phyloP scores from a whole-genome alignment of 2,113 vertebrate genomes.

The Pyxicephalus adspersus region DNA sequence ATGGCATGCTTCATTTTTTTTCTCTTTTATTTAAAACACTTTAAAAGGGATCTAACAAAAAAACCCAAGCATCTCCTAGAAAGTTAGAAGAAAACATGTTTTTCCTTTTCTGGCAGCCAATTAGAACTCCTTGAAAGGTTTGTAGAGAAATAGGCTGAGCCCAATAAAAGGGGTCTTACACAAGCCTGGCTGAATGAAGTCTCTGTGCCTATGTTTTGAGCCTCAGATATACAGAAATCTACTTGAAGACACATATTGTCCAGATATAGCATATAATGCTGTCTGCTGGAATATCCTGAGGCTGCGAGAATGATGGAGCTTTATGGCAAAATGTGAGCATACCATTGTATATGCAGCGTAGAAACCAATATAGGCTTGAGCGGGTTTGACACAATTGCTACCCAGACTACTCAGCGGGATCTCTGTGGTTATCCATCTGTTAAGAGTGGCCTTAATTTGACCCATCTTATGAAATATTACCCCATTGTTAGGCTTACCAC shows the following conservation, averaged over 20 bases:
- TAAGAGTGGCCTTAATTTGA: conserved; percentile 19
- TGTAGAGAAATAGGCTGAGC: conserved; percentile 1
- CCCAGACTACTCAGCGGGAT: conserved; percentile 11
- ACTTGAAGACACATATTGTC: conserved; percentile 46
- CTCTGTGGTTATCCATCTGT: background rate
- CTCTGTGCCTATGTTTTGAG: conserved; percentile 43
- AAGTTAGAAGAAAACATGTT: conserved; percentile 35
- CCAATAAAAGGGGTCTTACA: conserved; percentile 27
- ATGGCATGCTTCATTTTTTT: background rate
- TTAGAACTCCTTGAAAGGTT: conserved; percentile 26
- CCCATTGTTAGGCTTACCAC: background rate
- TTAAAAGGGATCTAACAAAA: background rate
- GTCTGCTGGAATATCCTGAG: conserved; percentile 36
- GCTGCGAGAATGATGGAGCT: background rate
- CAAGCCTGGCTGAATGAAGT: conserved; percentile 41
- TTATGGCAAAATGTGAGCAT: background rate
- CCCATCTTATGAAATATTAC: conserved; percentile 11
- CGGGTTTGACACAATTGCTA: background rate
- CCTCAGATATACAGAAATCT: conserved; percentile 19
- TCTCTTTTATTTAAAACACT: background rate
- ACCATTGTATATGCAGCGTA: conserved; percentile 11
- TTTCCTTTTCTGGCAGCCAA: conserved; percentile 34
- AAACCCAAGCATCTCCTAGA: background rate
- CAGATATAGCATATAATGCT: conserved; percentile 4
- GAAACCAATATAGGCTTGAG: conserved; percentile 6